phyloP scores from a whole-genome alignment of 2,797 vertebrate species.

The Chelidonichthys spinosus region DNA sequence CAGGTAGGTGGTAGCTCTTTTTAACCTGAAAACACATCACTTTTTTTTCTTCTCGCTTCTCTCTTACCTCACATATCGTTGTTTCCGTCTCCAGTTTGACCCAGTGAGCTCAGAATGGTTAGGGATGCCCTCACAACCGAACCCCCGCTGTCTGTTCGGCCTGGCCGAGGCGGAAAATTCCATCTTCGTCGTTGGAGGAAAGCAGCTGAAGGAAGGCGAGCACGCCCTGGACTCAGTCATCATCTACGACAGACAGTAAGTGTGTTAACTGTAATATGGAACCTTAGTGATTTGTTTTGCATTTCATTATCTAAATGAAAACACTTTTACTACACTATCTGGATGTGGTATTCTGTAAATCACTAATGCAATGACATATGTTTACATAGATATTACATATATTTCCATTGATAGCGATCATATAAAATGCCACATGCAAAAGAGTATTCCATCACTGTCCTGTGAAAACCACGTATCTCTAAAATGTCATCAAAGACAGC shows the following conservation, averaged over 20 bases:
- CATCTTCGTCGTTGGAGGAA: slow-evolving; percentile 95
- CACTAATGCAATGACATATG: not conserved
- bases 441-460: not conserved
- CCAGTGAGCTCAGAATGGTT: slow-evolving; percentile 95
- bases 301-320: not conserved
- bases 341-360: not conserved
- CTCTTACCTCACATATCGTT: slow-evolving; percentile 12
- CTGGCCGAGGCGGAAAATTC: slow-evolving; percentile 93
- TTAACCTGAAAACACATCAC: not conserved
- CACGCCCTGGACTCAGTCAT: slow-evolving; percentile 92
- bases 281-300: not conserved
- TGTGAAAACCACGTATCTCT: too few relatives aligned
- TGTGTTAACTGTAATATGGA: not conserved
- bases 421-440: not conserved
- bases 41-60: not conserved
- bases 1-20: slow-evolving; percentile 84
- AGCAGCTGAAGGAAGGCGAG: slow-evolving; percentile 95
- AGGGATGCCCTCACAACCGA: slow-evolving; percentile 95
- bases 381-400: not conserved
- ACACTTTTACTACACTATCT: not conserved
- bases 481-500: not conserved
- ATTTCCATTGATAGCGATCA: not conserved
- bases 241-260: slow-evolving; percentile 97
- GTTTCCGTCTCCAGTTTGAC: slow-evolving; percentile 87
- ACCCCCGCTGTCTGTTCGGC: slow-evolving; percentile 95